These are phyloP conservation scores for Pseudomyrmex pallidus DNA, from an alignment of 1,140 invertebrate genomes.

Conservation along the genomic window DNA sequence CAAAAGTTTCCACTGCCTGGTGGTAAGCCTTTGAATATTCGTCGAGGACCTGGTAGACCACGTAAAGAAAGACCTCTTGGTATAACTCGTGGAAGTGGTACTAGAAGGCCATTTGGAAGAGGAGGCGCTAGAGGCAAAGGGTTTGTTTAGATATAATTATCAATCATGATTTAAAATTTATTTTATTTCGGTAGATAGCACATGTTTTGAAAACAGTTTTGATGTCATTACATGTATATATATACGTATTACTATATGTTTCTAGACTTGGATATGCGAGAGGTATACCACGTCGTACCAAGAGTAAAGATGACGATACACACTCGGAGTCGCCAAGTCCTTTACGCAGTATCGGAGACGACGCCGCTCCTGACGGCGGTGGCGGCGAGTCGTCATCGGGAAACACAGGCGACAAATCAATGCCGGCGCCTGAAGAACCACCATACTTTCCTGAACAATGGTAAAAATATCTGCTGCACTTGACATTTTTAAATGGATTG, in stretches of 20 bases:
- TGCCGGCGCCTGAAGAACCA: conserved; percentile 88
- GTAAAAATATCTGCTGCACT: conserved; percentile 79
- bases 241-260: conserved; percentile 2
- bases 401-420: conserved; percentile 79
- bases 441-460: conserved; percentile 92
- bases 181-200: too few species aligned
- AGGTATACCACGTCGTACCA: conserved; percentile 82
- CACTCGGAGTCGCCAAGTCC: conserved; percentile 84
- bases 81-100: conserved; percentile 76
- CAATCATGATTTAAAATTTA: neutral
- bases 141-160: conserved; percentile 68
- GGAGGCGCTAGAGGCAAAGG: conserved; percentile 82
- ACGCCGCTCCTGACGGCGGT: conserved; percentile 83
- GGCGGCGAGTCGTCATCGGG: conserved; percentile 80
- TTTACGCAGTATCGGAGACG: conserved; percentile 75
- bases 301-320: conserved; percentile 84
- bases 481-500: neutral
- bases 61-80: conserved; percentile 87
- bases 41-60: conserved; percentile 89
- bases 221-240: too few species aligned
- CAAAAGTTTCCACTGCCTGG: conserved; percentile 84
- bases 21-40: conserved; percentile 87
- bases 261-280: conserved; percentile 81
- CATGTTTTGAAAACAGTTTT: too few species aligned
- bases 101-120: conserved; percentile 81